These are phyloP conservation scores for Felis chaus DNA, from an alignment of 2,113 vertebrate species.

Conservation along the genomic window DNA sequence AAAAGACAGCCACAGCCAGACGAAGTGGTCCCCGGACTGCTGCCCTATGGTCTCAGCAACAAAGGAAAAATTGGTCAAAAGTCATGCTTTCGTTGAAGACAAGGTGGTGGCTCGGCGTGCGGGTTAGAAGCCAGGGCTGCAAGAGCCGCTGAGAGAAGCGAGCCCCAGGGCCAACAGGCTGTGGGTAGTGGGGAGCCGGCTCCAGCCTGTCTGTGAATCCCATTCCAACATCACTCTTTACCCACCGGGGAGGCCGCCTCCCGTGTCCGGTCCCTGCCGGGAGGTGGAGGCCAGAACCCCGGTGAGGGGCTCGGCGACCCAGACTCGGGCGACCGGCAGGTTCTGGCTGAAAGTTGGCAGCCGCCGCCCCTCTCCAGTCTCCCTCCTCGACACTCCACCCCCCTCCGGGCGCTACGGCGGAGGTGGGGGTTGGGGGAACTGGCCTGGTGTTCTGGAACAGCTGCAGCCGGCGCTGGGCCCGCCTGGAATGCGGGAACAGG, in stretches of 20 bases:
- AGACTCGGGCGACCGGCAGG: background rate
- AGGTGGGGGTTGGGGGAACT: constrained; percentile 48
- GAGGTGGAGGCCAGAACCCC: too few relatives aligned
- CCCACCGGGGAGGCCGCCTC: background rate
- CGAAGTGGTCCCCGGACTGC: background rate
- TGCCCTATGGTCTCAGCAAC: background rate
- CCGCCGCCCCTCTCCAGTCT: constrained; percentile 8
- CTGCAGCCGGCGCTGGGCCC: constrained; percentile 89
- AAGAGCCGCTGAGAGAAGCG: background rate
- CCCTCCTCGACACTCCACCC: constrained; percentile 19
- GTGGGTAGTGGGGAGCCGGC: background rate
- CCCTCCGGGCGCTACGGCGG: background rate
- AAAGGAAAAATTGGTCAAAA: background rate
- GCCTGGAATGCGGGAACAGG: constrained; percentile 90
- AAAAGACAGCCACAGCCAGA: background rate
- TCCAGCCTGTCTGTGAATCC: background rate
- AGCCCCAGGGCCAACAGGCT: background rate
- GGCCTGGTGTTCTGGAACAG: constrained; percentile 85
- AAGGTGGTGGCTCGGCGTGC: background rate
- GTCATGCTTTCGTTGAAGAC: background rate
- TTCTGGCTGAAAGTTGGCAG: constrained; percentile 49
- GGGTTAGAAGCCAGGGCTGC: background rate
- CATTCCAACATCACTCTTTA: background rate
- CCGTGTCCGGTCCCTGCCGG: background rate
- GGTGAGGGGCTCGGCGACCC: background rate